Evolutionary conservation across 2,113 vertebrate species (phyloP).

Genomic region (Poeciliopsis turrubarensis): DNA sequence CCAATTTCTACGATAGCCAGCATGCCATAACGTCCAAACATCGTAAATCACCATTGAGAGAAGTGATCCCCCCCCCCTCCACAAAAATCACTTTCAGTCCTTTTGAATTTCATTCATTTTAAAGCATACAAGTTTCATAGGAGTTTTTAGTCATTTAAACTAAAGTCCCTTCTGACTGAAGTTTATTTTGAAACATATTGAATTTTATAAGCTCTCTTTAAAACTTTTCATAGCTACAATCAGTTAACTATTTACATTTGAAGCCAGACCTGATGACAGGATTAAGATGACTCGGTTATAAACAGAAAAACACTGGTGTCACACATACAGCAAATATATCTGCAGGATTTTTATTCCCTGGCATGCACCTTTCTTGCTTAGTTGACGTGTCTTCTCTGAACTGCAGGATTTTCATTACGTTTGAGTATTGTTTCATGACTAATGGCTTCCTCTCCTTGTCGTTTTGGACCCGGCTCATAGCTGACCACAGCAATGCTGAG

Average conservation of each 20-base stretch:
- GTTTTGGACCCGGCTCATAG: slow-evolving; percentile 31
- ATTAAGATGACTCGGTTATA: neutral
- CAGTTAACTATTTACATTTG: neutral
- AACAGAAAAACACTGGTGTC: neutral
- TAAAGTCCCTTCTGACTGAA: neutral
- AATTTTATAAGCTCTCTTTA: neutral
- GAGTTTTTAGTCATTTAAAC: neutral
- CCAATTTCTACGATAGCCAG: slow-evolving; percentile 41
- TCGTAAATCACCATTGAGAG: slow-evolving; percentile 28
- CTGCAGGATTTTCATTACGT: slow-evolving; percentile 29
- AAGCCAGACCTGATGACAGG: slow-evolving; percentile 1
- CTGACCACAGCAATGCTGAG: slow-evolving; percentile 59
- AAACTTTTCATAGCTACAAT: neutral
- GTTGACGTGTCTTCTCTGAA: neutral
- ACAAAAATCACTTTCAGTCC: slow-evolving; percentile 21
- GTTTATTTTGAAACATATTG: neutral
- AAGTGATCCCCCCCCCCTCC: slow-evolving; percentile 5
- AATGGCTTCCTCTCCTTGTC: slow-evolving; percentile 45
- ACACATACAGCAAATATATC: neutral
- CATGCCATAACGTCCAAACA: slow-evolving; percentile 43
- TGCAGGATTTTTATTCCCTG: neutral
- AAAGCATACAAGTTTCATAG: slow-evolving; percentile 3
- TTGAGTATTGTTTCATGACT: slow-evolving; percentile 53
- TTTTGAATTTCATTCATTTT: slow-evolving; percentile 7
- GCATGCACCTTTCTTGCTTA: slow-evolving; percentile 9